Conservation (phyloP, 2,888 invertebrate species). For the Dicyrtoma fusca region DNA sequence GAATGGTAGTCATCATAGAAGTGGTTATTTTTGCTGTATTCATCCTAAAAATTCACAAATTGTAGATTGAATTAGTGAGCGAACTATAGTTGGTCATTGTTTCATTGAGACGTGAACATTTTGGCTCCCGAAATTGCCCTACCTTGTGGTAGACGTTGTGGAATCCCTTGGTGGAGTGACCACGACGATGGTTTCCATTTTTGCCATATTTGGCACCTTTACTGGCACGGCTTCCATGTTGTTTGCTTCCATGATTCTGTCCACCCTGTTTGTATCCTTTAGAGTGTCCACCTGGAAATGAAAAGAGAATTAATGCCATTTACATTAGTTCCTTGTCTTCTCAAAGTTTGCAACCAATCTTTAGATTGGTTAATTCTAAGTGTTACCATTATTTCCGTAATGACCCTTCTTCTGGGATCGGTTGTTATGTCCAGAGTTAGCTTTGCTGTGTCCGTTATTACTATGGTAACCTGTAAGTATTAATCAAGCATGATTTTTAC, state of each 20-base stretch:
- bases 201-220: conserved; percentile 52
- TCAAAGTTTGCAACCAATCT: no score
- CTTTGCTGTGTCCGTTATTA: conserved; percentile 46
- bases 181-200: conserved; percentile 50
- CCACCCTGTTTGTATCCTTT: conserved; percentile 52
- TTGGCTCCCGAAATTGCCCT: no score
- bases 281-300: conserved; percentile 49
- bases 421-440: conserved; percentile 50
- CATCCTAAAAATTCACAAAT: conserved; percentile 46
- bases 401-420: conserved; percentile 52
- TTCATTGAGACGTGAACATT: background rate
- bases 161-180: conserved; percentile 55
- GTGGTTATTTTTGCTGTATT: conserved; percentile 53
- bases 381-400: conserved; percentile 41
- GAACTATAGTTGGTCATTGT: background rate
- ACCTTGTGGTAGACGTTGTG: conserved; percentile 55
- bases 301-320: no score
- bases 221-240: conserved; percentile 47
- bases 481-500: no score
- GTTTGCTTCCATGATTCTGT: conserved; percentile 48
- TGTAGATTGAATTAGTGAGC: background rate
- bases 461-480: conserved; percentile 29
- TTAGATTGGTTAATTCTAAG: no score
- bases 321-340: no score
- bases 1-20: conserved; percentile 55